phyloP scores from a whole-genome alignment of 2,888 invertebrate species.

The Drosophila rellima region DNA sequence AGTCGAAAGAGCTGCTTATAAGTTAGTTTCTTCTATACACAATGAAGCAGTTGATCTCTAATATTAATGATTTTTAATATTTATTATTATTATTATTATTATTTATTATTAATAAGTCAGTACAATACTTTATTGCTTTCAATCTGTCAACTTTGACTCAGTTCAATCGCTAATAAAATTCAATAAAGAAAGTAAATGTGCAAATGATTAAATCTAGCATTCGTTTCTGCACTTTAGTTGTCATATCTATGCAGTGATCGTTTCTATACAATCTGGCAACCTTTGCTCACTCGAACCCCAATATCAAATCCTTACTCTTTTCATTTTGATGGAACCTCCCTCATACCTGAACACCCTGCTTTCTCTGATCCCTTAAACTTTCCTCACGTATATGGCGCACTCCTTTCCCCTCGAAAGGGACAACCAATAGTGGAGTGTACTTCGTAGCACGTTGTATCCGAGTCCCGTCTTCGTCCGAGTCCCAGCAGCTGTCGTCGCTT shows the following conservation, averaged over 20 bases:
- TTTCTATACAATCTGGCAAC: conserved; percentile 10
- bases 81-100: too few species aligned
- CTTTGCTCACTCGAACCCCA: conserved; percentile 12
- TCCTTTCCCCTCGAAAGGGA: neutral
- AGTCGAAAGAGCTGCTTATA: too few species aligned
- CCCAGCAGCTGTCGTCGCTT: conserved; percentile 51
- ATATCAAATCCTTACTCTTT: neutral
- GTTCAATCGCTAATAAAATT: too few species aligned
- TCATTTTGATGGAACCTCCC: conserved; percentile 17
- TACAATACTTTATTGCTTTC: too few species aligned
- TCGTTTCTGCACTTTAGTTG: too few species aligned
- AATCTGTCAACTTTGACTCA: too few species aligned
- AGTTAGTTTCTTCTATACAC: too few species aligned
- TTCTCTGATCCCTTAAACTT: neutral
- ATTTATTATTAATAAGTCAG: too few species aligned
- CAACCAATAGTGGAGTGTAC: neutral
- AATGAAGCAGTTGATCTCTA: too few species aligned
- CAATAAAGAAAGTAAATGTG: too few species aligned
- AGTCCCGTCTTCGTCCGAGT: neutral
- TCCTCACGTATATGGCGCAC: conserved; percentile 1
- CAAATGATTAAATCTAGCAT: too few species aligned
- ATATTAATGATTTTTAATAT: too few species aligned
- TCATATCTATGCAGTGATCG: neutral
- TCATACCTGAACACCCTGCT: conserved; percentile 39
- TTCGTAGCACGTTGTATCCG: neutral